phyloP scores from a whole-genome alignment of 2,888 invertebrate genomes.

The Rugalucina vietnamica region DNA sequence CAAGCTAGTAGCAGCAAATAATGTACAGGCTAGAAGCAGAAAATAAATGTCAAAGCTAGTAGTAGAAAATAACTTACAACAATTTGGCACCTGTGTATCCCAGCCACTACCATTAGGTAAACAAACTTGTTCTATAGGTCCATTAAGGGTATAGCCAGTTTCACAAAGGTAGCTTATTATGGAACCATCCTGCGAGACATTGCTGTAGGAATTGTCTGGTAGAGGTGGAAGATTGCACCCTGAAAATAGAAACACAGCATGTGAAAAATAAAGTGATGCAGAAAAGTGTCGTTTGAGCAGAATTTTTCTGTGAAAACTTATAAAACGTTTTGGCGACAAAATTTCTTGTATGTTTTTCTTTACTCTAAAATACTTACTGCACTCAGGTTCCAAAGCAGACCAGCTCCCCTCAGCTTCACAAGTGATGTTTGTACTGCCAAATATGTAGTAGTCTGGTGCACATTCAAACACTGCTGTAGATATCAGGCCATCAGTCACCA shows the following conservation, averaged over 20 bases:
- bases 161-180: constrained; percentile 10
- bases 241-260: too few species aligned
- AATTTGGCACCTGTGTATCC: constrained; percentile 26
- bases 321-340: too few species aligned
- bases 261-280: too few species aligned
- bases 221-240: neutral
- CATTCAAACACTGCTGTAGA: constrained; percentile 28
- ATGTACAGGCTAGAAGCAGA: too few species aligned
- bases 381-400: neutral
- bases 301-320: too few species aligned
- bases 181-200: neutral
- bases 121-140: constrained; percentile 28
- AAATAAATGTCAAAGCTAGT: too few species aligned
- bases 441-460: neutral
- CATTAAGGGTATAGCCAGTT: constrained; percentile 34
- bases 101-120: constrained; percentile 34
- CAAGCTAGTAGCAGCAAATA: too few species aligned
- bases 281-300: too few species aligned
- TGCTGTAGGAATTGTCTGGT: neutral
- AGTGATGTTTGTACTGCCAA: neutral
- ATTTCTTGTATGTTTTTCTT: too few species aligned
- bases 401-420: neutral
- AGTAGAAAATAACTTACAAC: constrained; percentile 49
- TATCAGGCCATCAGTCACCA: constrained; percentile 25
- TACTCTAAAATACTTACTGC: neutral